Evolutionary conservation across 2,888 invertebrate species (phyloP), one percentile per base, ranked within the genome.

Genomic region (Oscheius sp.): DNA sequence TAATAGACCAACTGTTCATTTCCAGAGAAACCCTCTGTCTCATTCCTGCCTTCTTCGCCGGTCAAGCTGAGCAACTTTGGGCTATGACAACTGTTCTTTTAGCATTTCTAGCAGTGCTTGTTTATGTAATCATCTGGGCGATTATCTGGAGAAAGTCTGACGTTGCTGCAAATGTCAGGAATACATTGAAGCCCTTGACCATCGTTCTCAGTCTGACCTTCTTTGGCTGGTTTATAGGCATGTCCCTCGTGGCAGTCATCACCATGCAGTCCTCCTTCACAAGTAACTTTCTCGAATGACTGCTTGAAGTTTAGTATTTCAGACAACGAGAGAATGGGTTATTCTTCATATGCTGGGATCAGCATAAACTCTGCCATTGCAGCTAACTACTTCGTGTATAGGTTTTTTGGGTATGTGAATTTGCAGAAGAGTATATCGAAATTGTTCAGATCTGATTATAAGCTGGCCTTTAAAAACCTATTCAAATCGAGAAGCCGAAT

Each of bases 381-480:
- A 4, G 65, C 65, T 3, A 65, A 65, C 33, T 65, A 50, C 33
- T 65, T 65, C 29, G 65, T 65, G 9, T 65, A 65, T 32, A 65
- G 32, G 47, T 33, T 29, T 9, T 65, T 50, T 29, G 65, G 65
- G 65, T 65, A 50, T 2, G 21, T 21, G 21, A 13, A 13, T 21
- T 1, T n/a, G 21, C 9, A 55, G 32, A 9, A 55, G 9, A 21
- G 32, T 42, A 3, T 42, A 42, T 5, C 3, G 7, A 42, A 3
- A 42, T 42, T 3, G 7, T 42, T 42, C 42, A 42, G 42, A 42
- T 42, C 42, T 5, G 42, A 42, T 5, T 42, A 42, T 42, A 42
- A 42, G 7, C 42, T 42, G 42, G 42, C 42, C 7, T 42, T 42
- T 0, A 42, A 42, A 7, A 42, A 42, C 7, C 42, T 42, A 0